These are phyloP conservation scores for Eciton burchellii DNA, from an alignment of 1,140 invertebrate species.

Conservation along the genomic window DNA sequence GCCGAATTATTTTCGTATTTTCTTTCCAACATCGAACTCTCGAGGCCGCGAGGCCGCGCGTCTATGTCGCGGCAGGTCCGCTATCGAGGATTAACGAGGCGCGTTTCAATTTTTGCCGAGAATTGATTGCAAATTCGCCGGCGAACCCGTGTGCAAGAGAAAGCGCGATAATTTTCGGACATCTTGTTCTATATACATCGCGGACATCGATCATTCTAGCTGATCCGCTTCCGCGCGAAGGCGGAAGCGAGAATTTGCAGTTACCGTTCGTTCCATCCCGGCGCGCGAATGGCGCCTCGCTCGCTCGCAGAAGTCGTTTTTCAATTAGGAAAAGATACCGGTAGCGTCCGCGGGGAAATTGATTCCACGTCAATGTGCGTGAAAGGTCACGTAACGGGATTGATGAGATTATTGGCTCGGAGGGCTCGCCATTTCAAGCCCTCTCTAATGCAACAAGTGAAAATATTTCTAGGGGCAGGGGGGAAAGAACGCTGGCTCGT, in stretches of 20 bases:
- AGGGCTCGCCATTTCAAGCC: constrained; percentile 47
- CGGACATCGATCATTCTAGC: constrained; percentile 43
- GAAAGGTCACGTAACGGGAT: constrained; percentile 56
- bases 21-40: too few species aligned
- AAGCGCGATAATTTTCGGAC: not conserved
- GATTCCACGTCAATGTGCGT: constrained; percentile 54
- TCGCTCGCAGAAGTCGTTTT: constrained; percentile 45
- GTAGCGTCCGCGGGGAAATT: constrained; percentile 38
- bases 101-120: not conserved
- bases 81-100: not conserved
- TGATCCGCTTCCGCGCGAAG: constrained; percentile 41
- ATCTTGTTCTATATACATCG: constrained; percentile 30
- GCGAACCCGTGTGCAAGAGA: not conserved
- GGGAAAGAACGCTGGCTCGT: not conserved
- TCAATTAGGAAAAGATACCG: constrained; percentile 55
- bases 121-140: constrained; percentile 8
- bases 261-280: constrained; percentile 13
- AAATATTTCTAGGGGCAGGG: constrained; percentile 53
- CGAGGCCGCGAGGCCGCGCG: too few species aligned
- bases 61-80: not conserved
- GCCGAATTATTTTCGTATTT: too few species aligned
- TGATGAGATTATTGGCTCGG: constrained; percentile 57
- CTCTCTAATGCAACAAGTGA: constrained; percentile 53
- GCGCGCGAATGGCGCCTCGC: constrained; percentile 1
- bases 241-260: constrained; percentile 47